These are phyloP conservation scores for Sphyrna mokarran DNA, from an alignment of 2,113 vertebrate species.

Conservation along the genomic window DNA sequence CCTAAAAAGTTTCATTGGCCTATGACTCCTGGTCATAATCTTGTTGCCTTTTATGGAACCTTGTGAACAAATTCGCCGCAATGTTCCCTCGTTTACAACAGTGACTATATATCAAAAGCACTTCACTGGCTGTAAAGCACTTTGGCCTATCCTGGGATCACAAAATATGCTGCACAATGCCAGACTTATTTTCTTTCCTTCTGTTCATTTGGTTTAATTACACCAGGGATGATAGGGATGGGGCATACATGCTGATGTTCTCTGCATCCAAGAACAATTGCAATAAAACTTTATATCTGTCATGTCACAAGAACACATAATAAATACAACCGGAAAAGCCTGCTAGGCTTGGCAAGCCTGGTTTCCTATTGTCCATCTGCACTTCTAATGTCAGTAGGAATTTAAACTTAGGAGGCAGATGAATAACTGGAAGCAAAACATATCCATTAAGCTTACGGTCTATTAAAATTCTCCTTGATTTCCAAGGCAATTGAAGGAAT, in stretches of 20 bases:
- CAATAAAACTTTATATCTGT: neutral
- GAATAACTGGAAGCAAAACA: neutral
- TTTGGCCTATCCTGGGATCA: neutral
- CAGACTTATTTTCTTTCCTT: neutral
- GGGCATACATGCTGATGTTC: neutral
- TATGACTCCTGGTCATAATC: neutral
- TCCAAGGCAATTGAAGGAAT: neutral
- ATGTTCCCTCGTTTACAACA: neutral
- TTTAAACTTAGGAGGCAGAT: neutral
- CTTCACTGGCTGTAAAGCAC: neutral
- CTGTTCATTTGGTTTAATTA: neutral
- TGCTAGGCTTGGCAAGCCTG: neutral
- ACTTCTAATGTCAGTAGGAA: neutral
- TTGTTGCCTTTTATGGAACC: neutral
- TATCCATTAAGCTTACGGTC: neutral
- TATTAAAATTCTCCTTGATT: neutral
- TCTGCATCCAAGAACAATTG: neutral
- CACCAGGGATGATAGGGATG: neutral
- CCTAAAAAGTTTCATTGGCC: too few species aligned
- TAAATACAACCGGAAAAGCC: neutral
- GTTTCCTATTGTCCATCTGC: neutral
- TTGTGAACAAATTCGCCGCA: neutral
- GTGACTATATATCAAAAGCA: neutral
- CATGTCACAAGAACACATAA: neutral
- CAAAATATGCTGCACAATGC: neutral